Evolutionary conservation across 2,797 vertebrate species (phyloP).

Genomic region (Sebastiscus tertius): DNA sequence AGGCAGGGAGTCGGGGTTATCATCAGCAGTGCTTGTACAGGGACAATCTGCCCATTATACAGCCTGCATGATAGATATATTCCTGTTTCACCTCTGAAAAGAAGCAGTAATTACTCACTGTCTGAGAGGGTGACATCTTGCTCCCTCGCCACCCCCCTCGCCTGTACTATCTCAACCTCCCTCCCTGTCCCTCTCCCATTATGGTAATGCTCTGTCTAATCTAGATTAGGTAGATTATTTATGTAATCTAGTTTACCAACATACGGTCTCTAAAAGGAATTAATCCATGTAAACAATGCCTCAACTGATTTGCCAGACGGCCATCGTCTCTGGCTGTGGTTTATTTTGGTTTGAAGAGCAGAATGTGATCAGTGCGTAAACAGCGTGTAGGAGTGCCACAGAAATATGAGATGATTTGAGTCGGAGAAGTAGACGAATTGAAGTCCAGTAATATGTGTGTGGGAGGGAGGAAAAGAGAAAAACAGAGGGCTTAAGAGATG

Average conservation of each 20-base stretch:
- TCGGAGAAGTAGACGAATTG: constrained; percentile 3
- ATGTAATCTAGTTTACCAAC: constrained; percentile 72
- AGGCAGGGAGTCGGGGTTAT: constrained; percentile 24
- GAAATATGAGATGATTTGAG: constrained; percentile 27
- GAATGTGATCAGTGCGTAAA: constrained; percentile 45
- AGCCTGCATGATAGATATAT: constrained; percentile 35
- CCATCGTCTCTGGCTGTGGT: constrained; percentile 12
- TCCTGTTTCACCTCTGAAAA: constrained; percentile 57
- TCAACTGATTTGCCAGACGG: constrained; percentile 33
- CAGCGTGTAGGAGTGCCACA: constrained; percentile 32
- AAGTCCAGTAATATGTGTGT: constrained; percentile 16
- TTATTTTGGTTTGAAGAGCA: constrained; percentile 48
- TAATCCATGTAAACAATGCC: constrained; percentile 60
- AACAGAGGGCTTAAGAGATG: constrained; percentile 21
- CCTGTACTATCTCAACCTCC: background rate
- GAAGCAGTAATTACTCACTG: constrained; percentile 51
- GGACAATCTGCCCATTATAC: constrained; percentile 71
- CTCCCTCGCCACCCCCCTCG: background rate
- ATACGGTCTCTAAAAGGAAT: constrained; percentile 53
- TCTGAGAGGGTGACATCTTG: constrained; percentile 58
- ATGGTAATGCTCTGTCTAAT: constrained; percentile 67
- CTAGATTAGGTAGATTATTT: constrained; percentile 70
- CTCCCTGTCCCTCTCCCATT: constrained; percentile 26
- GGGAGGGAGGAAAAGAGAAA: constrained; percentile 21
- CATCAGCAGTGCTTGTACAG: constrained; percentile 19